Evolutionary conservation across 2,888 invertebrate species (phyloP).

Genomic region (Ophion ventricosus): DNA sequence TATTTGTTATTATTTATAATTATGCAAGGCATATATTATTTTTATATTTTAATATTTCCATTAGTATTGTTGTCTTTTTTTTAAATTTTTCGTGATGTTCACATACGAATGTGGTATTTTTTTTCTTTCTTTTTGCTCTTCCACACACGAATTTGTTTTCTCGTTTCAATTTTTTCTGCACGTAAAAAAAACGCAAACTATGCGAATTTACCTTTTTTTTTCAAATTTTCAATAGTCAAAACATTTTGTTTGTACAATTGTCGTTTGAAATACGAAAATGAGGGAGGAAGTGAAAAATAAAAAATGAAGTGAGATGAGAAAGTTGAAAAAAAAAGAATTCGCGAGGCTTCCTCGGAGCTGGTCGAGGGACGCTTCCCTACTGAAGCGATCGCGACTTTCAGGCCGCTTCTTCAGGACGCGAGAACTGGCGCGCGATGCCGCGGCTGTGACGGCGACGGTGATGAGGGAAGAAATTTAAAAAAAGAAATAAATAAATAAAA

Average conservation of each 20-base stretch:
- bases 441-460: conserved; percentile 38
- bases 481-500: background rate
- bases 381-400: conserved; percentile 73
- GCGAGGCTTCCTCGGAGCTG: conserved; percentile 59
- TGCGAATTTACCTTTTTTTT: no score
- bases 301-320: background rate
- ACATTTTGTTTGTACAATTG: no score
- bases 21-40: background rate
- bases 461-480: conserved; percentile 1
- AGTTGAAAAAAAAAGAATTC: background rate
- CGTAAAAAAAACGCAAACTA: no score
- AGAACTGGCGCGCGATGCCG: conserved; percentile 60
- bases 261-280: no score
- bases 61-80: background rate
- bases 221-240: no score
- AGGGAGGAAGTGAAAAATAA: no score
- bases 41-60: background rate
- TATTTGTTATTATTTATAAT: no score
- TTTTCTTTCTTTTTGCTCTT: background rate
- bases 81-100: background rate
- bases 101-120: background rate
- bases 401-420: conserved; percentile 75
- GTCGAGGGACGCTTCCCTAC: conserved; percentile 73
- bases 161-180: no score
- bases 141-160: no score